Base-by-base conservation (phyloP, 2,888 invertebrate species). In the Caenorhabditis sinica region DNA sequence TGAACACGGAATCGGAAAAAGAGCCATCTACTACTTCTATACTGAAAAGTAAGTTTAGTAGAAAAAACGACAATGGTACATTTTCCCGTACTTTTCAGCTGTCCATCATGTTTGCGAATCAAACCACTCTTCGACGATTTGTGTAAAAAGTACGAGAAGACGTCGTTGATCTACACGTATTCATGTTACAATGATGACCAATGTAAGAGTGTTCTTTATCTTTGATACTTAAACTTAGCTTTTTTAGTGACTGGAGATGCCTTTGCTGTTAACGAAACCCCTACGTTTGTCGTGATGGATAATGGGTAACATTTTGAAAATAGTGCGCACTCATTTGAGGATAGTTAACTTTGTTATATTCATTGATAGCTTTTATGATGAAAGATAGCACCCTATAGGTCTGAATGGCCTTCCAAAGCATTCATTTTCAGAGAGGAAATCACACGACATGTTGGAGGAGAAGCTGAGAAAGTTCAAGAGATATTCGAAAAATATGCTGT, bases 211-310 rank as follows among this genome's bases (percentile, higher is more conserved):
- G 13, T 2, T 5, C 5, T 49, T 49, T 49, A 20, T n/a, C 11
- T 49, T 20, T 49, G 49, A 49, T 49, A 20, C 49, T 49, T 23
- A 28, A 58, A 23, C 15, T 56, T 56, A 20, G 0, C 15, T 25
- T 36, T 82, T 82, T 63, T 71, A 82, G 82, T 82, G 61, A 75
- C 82, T 28, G 73, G 71, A 63, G 82, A 82, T n/a, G 82, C 73
- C 0, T 82, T 75, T 20, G 75, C 71, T 33, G 61, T 82, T 0
- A 60, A 69, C 5, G 58, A 69, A 49, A 69, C 61, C 2, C 82
- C 82, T 9, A 82, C 82, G 15, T 71, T 82, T 40, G 45, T 82
- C 2, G 82, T 82, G 1, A 82, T 82, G 82, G 71, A 82, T 28
- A 82, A 82, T 63, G 82, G 82, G 82, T 82, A 20, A 58, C n/a